phyloP scores from a whole-genome alignment of 2,797 vertebrate species.

The Microctenopoma lineatum region DNA sequence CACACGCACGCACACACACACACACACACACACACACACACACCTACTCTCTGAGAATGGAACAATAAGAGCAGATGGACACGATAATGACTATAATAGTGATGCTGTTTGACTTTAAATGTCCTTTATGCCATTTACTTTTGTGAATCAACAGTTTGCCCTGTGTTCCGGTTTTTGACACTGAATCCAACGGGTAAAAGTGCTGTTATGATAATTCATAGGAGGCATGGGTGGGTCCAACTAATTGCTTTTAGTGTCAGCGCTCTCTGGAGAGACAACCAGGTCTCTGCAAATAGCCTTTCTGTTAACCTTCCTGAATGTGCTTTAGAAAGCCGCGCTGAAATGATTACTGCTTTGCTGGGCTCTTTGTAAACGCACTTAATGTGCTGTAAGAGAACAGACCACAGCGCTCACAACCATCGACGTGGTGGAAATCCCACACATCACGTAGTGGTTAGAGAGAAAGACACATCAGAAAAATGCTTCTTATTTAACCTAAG shows the following conservation, averaged over 20 bases:
- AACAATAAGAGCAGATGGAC: conserved; percentile 60
- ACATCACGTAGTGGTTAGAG: too few relatives aligned
- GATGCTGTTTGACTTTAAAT: conserved; percentile 46
- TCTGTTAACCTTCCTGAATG: conserved; percentile 30
- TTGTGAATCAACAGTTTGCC: conserved; percentile 41
- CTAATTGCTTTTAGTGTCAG: conserved; percentile 68
- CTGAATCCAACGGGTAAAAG: conserved; percentile 47
- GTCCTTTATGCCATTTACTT: conserved; percentile 46
- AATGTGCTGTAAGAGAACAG: background rate
- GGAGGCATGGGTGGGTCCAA: conserved; percentile 50
- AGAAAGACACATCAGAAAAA: too few relatives aligned
- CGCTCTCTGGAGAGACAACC: conserved; percentile 29
- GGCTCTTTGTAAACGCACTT: background rate
- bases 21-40: background rate
- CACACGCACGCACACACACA: conserved; percentile 1
- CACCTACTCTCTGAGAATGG: conserved; percentile 10
- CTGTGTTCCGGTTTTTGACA: conserved; percentile 43
- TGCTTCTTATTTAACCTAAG: too few relatives aligned
- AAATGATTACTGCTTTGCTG: background rate
- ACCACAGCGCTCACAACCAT: background rate
- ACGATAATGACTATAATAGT: conserved; percentile 46
- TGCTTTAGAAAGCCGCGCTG: background rate
- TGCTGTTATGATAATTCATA: conserved; percentile 54
- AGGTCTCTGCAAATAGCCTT: conserved; percentile 26
- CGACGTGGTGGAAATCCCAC: background rate